phyloP scores from a whole-genome alignment of 1,140 invertebrate genomes.

The Meteorus sp. region DNA sequence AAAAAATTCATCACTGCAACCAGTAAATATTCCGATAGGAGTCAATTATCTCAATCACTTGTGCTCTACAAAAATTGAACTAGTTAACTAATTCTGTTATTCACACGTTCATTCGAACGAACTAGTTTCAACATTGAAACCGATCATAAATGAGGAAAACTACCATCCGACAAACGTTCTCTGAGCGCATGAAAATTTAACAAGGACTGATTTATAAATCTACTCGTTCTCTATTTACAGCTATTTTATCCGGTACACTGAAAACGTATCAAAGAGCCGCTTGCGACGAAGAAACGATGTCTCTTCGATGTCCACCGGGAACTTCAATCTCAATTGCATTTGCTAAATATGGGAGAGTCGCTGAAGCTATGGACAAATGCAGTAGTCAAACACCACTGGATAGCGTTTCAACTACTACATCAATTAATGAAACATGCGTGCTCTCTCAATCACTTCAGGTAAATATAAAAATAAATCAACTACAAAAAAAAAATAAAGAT shows the following conservation, averaged over 20 bases:
- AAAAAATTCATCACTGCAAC: too few relatives aligned
- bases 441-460: slow-evolving; percentile 64
- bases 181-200: too few relatives aligned
- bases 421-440: slow-evolving; percentile 57
- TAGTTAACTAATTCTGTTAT: too few relatives aligned
- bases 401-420: background rate
- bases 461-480: slow-evolving; percentile 39
- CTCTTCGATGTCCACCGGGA: slow-evolving; percentile 79
- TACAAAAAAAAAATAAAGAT: too few relatives aligned
- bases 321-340: slow-evolving; percentile 87
- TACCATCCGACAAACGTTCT: too few relatives aligned
- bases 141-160: too few relatives aligned
- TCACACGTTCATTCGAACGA: too few relatives aligned
- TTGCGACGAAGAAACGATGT: slow-evolving; percentile 84
- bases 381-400: slow-evolving; percentile 38
- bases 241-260: slow-evolving; percentile 82
- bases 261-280: slow-evolving; percentile 84
- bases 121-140: too few relatives aligned
- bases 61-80: too few relatives aligned
- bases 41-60: too few relatives aligned
- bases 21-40: too few relatives aligned
- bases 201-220: too few relatives aligned
- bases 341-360: slow-evolving; percentile 67
- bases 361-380: slow-evolving; percentile 53
- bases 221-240: slow-evolving; percentile 57